Evolutionary conservation across 2,113 vertebrate species (phyloP).

Genomic region (Paradisaea rubra): DNA sequence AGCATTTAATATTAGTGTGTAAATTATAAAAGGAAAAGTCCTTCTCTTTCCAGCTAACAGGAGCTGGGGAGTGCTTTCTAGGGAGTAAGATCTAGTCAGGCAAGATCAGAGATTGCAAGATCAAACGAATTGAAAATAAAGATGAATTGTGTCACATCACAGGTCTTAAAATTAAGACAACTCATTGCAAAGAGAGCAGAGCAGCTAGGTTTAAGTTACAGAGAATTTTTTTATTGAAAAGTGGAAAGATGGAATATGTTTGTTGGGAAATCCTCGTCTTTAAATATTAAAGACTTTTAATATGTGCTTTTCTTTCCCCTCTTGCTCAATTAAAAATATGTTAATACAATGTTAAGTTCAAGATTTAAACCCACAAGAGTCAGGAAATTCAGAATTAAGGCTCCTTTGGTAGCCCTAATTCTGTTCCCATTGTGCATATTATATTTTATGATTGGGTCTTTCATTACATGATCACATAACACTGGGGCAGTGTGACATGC

Average conservation of each 20-base stretch:
- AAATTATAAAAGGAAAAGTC: neutral
- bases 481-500: constrained; percentile 28
- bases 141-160: neutral
- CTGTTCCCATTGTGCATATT: constrained; percentile 51
- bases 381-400: constrained; percentile 61
- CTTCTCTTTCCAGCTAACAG: neutral
- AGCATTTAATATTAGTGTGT: neutral
- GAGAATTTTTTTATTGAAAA: neutral
- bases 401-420: constrained; percentile 34
- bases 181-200: neutral
- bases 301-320: neutral
- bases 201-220: neutral
- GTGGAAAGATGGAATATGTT: neutral
- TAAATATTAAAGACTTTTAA: constrained; percentile 32
- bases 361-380: constrained; percentile 54
- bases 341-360: constrained; percentile 50
- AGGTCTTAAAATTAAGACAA: neutral
- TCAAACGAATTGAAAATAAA: neutral
- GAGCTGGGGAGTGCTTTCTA: neutral
- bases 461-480: constrained; percentile 50
- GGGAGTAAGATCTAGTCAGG: neutral
- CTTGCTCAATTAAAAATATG: constrained; percentile 55
- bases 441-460: constrained; percentile 55
- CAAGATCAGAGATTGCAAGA: neutral
- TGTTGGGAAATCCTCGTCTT: neutral